phyloP scores from a whole-genome alignment of 1,140 invertebrate species.

The Macrostomum lignano region DNA sequence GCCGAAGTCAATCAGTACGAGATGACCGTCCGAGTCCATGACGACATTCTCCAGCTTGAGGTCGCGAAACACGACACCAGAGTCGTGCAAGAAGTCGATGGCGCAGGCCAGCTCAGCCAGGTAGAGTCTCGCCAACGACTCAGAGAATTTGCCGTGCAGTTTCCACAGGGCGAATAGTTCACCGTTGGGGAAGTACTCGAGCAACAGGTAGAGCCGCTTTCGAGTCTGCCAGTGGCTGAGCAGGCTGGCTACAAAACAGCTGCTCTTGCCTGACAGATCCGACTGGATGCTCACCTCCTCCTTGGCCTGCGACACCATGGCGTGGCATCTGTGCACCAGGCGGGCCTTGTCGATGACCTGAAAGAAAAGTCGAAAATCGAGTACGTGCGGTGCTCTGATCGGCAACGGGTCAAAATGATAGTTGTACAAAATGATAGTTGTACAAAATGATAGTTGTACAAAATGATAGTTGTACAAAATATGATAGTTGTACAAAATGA shows the following conservation, averaged over 20 bases:
- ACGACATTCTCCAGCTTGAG: constrained; percentile 63
- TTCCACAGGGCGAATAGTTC: constrained; percentile 44
- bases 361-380: no score
- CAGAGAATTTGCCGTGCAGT: constrained; percentile 39
- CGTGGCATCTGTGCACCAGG: constrained; percentile 39
- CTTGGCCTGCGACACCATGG: constrained; percentile 46
- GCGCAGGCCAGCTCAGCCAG: constrained; percentile 44
- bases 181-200: constrained; percentile 47
- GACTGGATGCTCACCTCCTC: constrained; percentile 41
- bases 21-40: constrained; percentile 43
- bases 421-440: no score
- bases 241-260: not conserved
- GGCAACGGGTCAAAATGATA: no score
- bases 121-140: constrained; percentile 46
- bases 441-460: no score
- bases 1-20: constrained; percentile 68
- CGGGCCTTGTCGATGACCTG: constrained; percentile 28
- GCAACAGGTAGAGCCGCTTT: constrained; percentile 32
- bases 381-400: no score
- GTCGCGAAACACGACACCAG: constrained; percentile 60
- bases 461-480: no score
- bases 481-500: no score
- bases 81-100: constrained; percentile 63
- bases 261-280: constrained; percentile 3
- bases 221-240: not conserved